Evolutionary conservation across 2,888 invertebrate species (phyloP), one percentile per base, ranked within the genome.

Genomic region (Drosophila pegasa): DNA sequence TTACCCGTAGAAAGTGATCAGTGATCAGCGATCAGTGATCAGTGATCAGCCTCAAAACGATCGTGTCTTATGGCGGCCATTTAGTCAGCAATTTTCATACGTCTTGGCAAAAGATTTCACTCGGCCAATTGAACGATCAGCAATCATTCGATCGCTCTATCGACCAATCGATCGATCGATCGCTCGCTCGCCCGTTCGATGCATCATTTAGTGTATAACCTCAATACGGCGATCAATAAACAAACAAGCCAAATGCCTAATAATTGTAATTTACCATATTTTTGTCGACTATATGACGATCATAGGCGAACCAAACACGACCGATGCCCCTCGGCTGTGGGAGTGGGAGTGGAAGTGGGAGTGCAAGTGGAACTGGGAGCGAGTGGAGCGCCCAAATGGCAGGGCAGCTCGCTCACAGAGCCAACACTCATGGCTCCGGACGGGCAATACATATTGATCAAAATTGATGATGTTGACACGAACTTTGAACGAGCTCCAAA

Each of bases 401-500:
- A 77, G 67, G 41, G 58, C 56, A 64, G 9, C 54, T 41, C 48
- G 16, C 27, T n/a, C 37, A 25, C 31, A 27, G 14, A 63, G 62
- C 25, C 63, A 52, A 48, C 60, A 74, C 69, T 76, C 62, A 59
- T 62, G 67, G 20, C 20, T n/a, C 1, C 41, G 65, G 65, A 66
- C 71, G 41, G 78, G 67, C 78, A 78, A 75, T 86, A 83, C 88
- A 77, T 84, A 82, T 78, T 88, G 86, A 88, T 86, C 85, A 86
- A 87, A 87, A 88, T 87, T 86, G 88, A 86, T 86, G 89, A 86
- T 84, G 87, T 86, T 88, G 88, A 86, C 86, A 86, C 86, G 86
- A 86, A 87, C 86, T 86, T 77, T 88, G 87, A 84, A 87, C 88
- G 84, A 82, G 71, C 70, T 77, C 51, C 69, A 75, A 75, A 75